Percentiles rank a stretch among this genome's conserved stretches.
Conservation (phyloP, 2,888 invertebrate genomes). For the Rhagonycha fulva region DNA sequence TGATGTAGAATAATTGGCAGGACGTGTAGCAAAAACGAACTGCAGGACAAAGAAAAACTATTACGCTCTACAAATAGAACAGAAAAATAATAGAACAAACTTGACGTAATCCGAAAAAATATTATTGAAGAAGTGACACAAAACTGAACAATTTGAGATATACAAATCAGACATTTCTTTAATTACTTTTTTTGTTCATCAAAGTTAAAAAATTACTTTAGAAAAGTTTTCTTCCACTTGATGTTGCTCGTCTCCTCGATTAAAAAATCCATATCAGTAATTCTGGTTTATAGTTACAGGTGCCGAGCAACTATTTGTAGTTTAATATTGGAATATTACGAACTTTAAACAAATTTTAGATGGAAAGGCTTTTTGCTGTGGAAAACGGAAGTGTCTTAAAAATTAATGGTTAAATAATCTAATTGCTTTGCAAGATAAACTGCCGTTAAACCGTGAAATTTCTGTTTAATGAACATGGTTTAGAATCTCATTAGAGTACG, state of each 20-base stretch:
- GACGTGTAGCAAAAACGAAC: neutral
- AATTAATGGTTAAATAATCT: neutral
- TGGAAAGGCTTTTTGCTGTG: neutral
- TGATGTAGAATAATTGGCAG: neutral
- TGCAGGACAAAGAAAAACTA: neutral
- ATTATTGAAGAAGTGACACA: neutral
- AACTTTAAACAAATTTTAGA: neutral
- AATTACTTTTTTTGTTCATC: neutral
- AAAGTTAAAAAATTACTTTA: neutral
- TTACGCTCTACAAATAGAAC: neutral
- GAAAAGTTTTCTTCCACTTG: neutral
- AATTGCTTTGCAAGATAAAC: neutral
- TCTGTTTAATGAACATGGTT: neutral
- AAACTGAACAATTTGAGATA: neutral
- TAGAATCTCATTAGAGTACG: neutral
- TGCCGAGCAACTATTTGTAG: neutral
- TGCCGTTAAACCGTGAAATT: neutral
- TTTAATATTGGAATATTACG: neutral
- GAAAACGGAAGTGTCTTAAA: neutral
- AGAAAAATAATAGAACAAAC: neutral
- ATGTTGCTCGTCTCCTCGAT: neutral
- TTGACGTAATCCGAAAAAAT: neutral
- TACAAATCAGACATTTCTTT: neutral
- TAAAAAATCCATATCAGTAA: neutral
- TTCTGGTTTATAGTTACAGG: neutral